Evolutionary conservation across 2,797 vertebrate species (phyloP).

Genomic region (Serranus cabrilla): DNA sequence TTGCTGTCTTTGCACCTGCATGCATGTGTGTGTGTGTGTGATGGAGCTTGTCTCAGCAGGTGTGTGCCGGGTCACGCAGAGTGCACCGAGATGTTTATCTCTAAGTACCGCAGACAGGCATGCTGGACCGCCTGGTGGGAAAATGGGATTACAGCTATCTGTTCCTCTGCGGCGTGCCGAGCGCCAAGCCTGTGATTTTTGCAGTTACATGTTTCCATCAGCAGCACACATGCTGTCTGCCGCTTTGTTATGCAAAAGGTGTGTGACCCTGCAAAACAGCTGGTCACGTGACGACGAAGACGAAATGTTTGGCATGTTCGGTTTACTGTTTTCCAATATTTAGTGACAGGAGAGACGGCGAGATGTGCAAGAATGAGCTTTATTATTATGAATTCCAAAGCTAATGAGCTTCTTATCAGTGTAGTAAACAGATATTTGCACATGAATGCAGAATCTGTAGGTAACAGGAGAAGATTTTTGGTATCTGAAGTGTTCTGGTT

Average conservation of each 20-base stretch:
- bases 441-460: too few relatives aligned
- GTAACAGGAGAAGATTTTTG: too few relatives aligned
- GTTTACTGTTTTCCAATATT: constrained; percentile 30
- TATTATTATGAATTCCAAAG: constrained; percentile 43
- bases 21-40: constrained; percentile 37
- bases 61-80: constrained; percentile 75
- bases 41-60: constrained; percentile 71
- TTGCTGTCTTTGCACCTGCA: constrained; percentile 69
- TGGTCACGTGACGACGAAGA: constrained; percentile 21
- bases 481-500: too few relatives aligned
- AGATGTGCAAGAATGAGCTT: constrained; percentile 11
- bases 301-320: constrained; percentile 21
- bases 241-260: constrained; percentile 53
- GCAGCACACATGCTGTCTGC: constrained; percentile 50
- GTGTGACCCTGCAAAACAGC: constrained; percentile 36
- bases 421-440: too few relatives aligned
- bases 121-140: constrained; percentile 73
- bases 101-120: constrained; percentile 69
- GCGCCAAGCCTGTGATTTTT: constrained; percentile 52
- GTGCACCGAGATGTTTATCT: constrained; percentile 79
- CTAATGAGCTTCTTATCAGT: too few relatives aligned
- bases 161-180: constrained; percentile 58
- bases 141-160: constrained; percentile 74
- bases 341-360: constrained; percentile 14
- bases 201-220: constrained; percentile 65